Base-by-base conservation (phyloP, 2,113 vertebrate species). In the Scytalopus superciliaris region DNA sequence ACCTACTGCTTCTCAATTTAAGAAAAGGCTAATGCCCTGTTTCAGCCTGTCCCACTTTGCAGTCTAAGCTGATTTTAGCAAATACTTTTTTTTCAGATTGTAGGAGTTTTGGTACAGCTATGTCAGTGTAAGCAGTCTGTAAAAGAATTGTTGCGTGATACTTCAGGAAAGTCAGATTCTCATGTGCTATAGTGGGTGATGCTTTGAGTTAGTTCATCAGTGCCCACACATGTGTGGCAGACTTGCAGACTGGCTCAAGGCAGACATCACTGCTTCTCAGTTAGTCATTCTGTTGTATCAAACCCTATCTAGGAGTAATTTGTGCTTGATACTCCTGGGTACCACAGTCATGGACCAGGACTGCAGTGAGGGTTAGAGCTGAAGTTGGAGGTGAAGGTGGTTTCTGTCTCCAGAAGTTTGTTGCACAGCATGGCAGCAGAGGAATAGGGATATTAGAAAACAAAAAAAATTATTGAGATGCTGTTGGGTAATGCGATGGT, bases 221-320 rank as follows among this genome's bases (percentile, higher is more conserved):
- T 0, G 0, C 37, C 68, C 57, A 84, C 24, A 28, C 19, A 4
- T 0, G 1, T 31, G 63, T 39, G 25, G 53, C 25, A 52, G 53
- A 3, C 28, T 44, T 73, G 50, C 56, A 64, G 55, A 79, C 25
- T 35, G 27, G 45, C 16, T 55, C 0, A 2, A 35, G 60, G 24
- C 31, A 59, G 21, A n/a, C 25, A 73, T 19, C 2, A 3, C 23
- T 55, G 19, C 35, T 78, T 39, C 44, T 59, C 12, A 14, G 21
- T 35, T 74, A 84, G 35, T 39, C 19, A 23, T 66, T 44, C 14
- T 33, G 24, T 28, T 49, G 17, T 28, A 55, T 16, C 70, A 83
- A 76, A 42, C 6, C 12, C 72, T 19, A 7, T 7, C 25, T 52
- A 37, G 22, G 24, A 49, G 42, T 18, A 25, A 12, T 18, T 67